Evolutionary conservation across 2,888 invertebrate genomes (phyloP), one percentile per base, ranked within the genome.

Genomic region (Sipha maydis): DNA sequence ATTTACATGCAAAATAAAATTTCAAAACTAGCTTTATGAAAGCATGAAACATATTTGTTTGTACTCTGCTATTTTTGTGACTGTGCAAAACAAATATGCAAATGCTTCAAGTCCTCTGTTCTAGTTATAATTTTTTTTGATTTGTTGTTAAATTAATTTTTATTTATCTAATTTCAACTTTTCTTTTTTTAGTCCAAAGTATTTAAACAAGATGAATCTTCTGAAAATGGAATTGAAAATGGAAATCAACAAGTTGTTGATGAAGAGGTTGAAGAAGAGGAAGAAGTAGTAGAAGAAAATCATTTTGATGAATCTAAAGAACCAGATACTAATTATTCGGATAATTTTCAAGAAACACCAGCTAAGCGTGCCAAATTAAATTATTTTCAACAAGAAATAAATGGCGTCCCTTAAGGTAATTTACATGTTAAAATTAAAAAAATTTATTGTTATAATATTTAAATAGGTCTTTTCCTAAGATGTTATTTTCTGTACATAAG

Each of bases 381-480:
- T 82, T 88, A 82, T 82, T 88, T 67, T 48, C 80, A 88, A 67
- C 88, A 88, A 88, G 88, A 88, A 82, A 88, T 88, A 80, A 88
- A 88, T 82, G 80, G 88, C 54, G 75, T 88, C 67, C 88, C 88
- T 31, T 88, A 88, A 86, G 82, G 80, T 88, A 82, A 75, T 76
- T 80, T 82, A 76, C 48, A 75, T n/a, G 73, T 73, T 80, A 38
- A 79, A 76, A 86, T 79, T 88, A n/a, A 28, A 82, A 88, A 11
- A 48, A 67, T 75, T 75, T 88, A 82, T 88, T 88, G 88, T 88
- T 88, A 88, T 79, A 67, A 71, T 88, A 88, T 88, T 82, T 88
- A 17, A 88, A 82, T 88, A 82, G 75, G 75, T 82, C n/a, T 88
- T 88, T 61, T 88, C 80, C 41, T 61, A 76, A 75, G 5, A 88